Base-by-base conservation (phyloP, 1,140 invertebrate genomes). In the Phenacoccus solenopsis region DNA sequence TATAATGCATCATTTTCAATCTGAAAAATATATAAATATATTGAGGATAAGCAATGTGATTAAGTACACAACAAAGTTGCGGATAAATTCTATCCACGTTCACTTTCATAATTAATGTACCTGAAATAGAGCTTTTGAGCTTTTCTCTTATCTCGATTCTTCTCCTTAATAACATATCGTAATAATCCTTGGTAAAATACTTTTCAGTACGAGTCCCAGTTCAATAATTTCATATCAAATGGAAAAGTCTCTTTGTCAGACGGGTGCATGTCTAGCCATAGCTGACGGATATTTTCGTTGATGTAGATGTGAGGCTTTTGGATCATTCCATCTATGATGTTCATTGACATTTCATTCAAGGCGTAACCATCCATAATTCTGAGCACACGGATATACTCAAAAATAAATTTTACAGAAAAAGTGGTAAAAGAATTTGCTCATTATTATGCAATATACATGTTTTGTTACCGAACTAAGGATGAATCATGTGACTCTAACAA, bases 221-320 rank as follows among this genome's bases (percentile, higher is more conserved):
- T 76, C 9, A 88, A 77, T 12, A 83, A 79, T 0, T 79, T 79
- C 73, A 92, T 84, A 74, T 87, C 86, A 75, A 89, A 89, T 20
- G 81, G 80, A 75, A 90, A 92, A 1, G 85, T 76, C 1, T 80
- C 76, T 72, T 81, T 80, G 75, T 93, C 91, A 25, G 81, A 76
- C 0, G 75, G 76, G 3, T 84, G 79, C 64, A 93, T 75, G 24
- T 82, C 83, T 1, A 77, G 75, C 74, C 85, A 81, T 70, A 94
- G 78, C n/a, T 76, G 73, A 12, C 84, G 79, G 0, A 84, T 80
- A 76, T 91, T 91, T 0, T 82, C 79, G 73, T 87, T 87, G 25
- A 82, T 77, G 25, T 24, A 64, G 4, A 64, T 64, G 59, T 64
- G 59, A 25, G 59, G 59, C 4, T 16, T 10, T 27, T 24, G 5